phyloP scores from a whole-genome alignment of 2,113 vertebrate species.

The Anser cygnoides region DNA sequence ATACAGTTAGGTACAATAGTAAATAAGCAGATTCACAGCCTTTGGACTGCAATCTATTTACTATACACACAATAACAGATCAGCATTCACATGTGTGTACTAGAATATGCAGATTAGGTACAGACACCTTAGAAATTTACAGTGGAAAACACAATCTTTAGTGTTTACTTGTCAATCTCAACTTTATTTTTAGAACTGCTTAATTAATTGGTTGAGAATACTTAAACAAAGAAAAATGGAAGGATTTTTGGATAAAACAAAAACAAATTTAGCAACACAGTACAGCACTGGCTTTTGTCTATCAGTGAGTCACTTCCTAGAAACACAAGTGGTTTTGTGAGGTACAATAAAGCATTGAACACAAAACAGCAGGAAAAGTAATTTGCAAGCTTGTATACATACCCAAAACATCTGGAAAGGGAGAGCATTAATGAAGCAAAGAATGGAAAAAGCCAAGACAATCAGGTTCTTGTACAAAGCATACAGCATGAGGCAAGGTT shows the following conservation, averaged over 20 bases:
- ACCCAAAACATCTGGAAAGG: constrained; percentile 88
- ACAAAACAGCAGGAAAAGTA: constrained; percentile 67
- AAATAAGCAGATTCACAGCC: background rate
- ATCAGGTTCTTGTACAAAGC: constrained; percentile 73
- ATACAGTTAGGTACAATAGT: background rate
- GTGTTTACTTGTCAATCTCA: background rate
- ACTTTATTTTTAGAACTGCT: background rate
- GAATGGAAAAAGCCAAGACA: constrained; percentile 81
- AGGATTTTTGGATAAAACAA: background rate
- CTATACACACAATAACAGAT: background rate
- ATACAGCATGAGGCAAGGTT: constrained; percentile 66
- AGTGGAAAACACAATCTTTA: background rate
- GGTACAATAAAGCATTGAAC: constrained; percentile 59
- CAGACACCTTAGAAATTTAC: background rate
- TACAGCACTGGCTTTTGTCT: background rate
- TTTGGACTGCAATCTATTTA: background rate
- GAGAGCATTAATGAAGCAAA: constrained; percentile 80
- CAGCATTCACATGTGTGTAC: background rate
- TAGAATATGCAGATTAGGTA: background rate
- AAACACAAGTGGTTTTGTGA: constrained; percentile 45
- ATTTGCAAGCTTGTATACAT: constrained; percentile 80
- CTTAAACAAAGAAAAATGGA: background rate
- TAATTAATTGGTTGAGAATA: too few species aligned
- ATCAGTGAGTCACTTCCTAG: constrained; percentile 4
- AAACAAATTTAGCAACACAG: background rate